Conservation (phyloP, 1,140 invertebrate species). For the Drosophila biarmipes region DNA sequence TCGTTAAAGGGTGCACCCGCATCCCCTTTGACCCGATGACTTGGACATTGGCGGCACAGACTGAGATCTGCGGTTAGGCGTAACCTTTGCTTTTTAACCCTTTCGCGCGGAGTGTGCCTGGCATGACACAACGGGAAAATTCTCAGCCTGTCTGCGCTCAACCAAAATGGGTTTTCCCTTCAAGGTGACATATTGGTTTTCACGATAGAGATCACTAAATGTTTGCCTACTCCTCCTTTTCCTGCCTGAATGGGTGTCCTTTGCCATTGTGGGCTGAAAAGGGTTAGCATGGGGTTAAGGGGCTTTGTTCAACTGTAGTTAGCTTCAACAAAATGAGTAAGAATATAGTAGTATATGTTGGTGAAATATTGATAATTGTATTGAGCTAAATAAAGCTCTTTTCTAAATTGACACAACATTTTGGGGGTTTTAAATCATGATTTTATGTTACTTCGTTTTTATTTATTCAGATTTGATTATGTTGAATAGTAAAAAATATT, state of each 20-base stretch:
- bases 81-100: conserved; percentile 77
- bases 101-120: conserved; percentile 48
- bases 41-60: conserved; percentile 55
- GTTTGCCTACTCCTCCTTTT: conserved; percentile 30
- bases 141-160: conserved; percentile 22
- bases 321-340: neutral
- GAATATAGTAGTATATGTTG: neutral
- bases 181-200: conserved; percentile 77
- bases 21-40: conserved; percentile 54
- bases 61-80: conserved; percentile 56
- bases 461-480: too few relatives aligned
- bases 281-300: conserved; percentile 8
- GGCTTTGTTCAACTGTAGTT: neutral
- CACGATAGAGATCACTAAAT: conserved; percentile 70
- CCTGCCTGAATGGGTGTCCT: neutral
- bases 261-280: conserved; percentile 24
- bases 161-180: conserved; percentile 56
- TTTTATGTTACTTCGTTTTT: too few relatives aligned
- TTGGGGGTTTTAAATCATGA: too few relatives aligned
- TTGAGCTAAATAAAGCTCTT: too few relatives aligned
- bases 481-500: too few relatives aligned
- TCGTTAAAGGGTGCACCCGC: conserved; percentile 43
- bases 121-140: conserved; percentile 69
- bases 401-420: neutral
- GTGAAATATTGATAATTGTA: neutral